phyloP scores from a whole-genome alignment of 2,113 vertebrate genomes.

The Corydoras sp. region DNA sequence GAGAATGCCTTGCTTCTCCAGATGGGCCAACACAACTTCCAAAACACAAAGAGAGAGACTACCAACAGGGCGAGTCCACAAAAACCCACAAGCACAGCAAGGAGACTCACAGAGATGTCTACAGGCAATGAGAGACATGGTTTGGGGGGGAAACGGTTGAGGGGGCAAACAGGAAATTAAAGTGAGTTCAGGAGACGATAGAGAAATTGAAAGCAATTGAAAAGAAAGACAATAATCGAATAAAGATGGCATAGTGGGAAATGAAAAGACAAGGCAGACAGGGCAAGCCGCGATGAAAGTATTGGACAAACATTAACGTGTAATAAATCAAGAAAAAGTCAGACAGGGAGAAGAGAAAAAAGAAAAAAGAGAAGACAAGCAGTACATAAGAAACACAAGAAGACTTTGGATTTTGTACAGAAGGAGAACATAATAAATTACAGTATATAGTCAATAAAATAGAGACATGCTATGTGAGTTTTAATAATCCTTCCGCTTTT shows the following conservation, averaged over 20 bases:
- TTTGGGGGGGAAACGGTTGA: constrained; percentile 28
- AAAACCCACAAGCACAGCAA: constrained; percentile 95
- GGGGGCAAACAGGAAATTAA: not conserved
- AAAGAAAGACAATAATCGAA: not conserved
- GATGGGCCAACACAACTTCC: constrained; percentile 96
- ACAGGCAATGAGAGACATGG: constrained; percentile 46
- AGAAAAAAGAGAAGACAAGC: constrained; percentile 51
- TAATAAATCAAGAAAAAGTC: constrained; percentile 45
- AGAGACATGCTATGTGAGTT: too few species aligned
- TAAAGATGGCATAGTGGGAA: constrained; percentile 22
- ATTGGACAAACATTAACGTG: constrained; percentile 63
- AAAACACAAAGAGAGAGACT: constrained; percentile 97
- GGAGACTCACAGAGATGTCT: constrained; percentile 96
- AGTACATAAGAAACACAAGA: constrained; percentile 60
- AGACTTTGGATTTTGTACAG: constrained; percentile 50
- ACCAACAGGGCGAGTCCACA: constrained; percentile 91
- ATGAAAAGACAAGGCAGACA: constrained; percentile 43
- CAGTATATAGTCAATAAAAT: not conserved
- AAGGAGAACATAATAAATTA: constrained; percentile 35
- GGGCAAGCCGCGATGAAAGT: constrained; percentile 29
- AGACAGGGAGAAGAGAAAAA: constrained; percentile 34
- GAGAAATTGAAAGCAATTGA: not conserved
- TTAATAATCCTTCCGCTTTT: too few species aligned
- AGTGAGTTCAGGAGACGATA: constrained; percentile 10
- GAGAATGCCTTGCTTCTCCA: constrained; percentile 87